phyloP scores from a whole-genome alignment of 1,140 invertebrate genomes.

The Eupeodes corollae region DNA sequence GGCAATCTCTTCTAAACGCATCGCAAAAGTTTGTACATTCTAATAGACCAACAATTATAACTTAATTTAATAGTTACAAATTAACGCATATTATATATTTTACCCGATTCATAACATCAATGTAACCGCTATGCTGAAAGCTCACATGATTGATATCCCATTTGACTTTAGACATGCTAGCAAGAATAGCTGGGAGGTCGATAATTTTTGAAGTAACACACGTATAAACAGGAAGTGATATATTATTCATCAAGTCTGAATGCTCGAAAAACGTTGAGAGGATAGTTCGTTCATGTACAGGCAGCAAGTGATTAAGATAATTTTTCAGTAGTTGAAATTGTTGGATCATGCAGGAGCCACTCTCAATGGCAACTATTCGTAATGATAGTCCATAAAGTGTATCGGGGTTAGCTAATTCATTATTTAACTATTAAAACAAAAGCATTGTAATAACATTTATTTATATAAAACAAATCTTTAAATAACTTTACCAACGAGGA shows the following conservation, averaged over 20 bases:
- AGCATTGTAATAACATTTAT: background rate
- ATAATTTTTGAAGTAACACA: conserved; percentile 66
- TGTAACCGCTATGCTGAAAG: conserved; percentile 87
- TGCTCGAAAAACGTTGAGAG: conserved; percentile 32
- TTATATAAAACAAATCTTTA: background rate
- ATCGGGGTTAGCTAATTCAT: conserved; percentile 55
- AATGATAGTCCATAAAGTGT: conserved; percentile 71
- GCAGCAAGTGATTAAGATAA: conserved; percentile 67
- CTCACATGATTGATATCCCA: conserved; percentile 95
- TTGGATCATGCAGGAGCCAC: conserved; percentile 75
- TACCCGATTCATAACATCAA: conserved; percentile 57
- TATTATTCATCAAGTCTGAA: conserved; percentile 45
- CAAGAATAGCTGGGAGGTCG: conserved; percentile 66
- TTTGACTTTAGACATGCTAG: conserved; percentile 80
- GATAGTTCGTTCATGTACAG: conserved; percentile 36
- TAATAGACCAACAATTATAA: conserved; percentile 34
- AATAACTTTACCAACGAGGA: conserved; percentile 23
- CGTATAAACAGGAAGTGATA: conserved; percentile 76
- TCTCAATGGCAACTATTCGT: conserved; percentile 84
- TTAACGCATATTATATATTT: conserved; percentile 11
- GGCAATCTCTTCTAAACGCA: conserved; percentile 59
- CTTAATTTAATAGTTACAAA: background rate
- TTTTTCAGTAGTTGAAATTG: conserved; percentile 75
- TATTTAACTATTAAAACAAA: conserved; percentile 31
- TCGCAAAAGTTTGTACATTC: conserved; percentile 68